Percentiles rank a stretch among this genome's conserved stretches.
These are phyloP conservation scores for Lophochroa leadbeateri DNA, from an alignment of 2,113 vertebrate species.

Conservation along the genomic window DNA sequence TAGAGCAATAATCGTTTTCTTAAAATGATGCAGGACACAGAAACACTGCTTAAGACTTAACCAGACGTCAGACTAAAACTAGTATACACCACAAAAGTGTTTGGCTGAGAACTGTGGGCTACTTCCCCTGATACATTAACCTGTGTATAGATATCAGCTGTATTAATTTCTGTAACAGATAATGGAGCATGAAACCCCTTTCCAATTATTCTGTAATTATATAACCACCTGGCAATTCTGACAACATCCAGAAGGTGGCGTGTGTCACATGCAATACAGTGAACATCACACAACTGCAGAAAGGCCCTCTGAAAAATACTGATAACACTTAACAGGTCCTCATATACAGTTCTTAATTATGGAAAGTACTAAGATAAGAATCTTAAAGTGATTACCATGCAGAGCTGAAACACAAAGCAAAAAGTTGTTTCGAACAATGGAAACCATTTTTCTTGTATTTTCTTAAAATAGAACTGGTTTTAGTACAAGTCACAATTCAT, in stretches of 20 bases:
- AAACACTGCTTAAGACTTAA: not conserved
- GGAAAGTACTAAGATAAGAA: not conserved
- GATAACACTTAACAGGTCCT: not conserved
- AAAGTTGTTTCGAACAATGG: not conserved
- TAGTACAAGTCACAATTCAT: not conserved
- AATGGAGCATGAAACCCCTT: not conserved
- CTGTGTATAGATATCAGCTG: not conserved
- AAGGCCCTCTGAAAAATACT: not conserved
- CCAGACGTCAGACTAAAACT: not conserved
- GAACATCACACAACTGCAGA: not conserved
- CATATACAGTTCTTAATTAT: not conserved
- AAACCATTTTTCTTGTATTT: not conserved
- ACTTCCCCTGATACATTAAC: not conserved
- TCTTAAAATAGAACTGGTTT: not conserved
- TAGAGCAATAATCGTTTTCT: not conserved
- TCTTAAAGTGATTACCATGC: not conserved
- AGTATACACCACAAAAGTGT: fast-evolving
- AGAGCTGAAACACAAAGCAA: not conserved
- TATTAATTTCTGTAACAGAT: not conserved
- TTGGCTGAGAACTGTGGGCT: not conserved
- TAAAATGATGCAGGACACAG: not conserved
- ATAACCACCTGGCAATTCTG: not conserved
- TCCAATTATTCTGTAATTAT: not conserved
- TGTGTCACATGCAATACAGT: not conserved
- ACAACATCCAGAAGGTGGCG: slow-evolving; percentile 66